Conservation (phyloP, 2,888 invertebrate species). For the Trissoscelio sp. region DNA sequence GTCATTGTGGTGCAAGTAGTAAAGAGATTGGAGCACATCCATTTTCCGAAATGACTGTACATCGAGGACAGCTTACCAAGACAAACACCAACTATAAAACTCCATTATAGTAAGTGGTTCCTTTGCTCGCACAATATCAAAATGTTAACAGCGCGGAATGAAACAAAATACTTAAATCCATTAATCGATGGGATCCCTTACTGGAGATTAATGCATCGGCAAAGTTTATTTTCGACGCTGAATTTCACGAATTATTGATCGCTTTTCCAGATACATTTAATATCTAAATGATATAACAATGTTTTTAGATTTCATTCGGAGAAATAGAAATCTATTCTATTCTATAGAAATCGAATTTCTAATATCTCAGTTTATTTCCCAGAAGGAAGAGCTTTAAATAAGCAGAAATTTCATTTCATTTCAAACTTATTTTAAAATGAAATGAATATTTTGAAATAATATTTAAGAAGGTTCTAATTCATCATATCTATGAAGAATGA, state of each 20-base stretch:
- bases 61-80: constrained; percentile 66
- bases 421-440: too few species aligned
- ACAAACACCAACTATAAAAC: constrained; percentile 64
- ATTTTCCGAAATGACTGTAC: constrained; percentile 68
- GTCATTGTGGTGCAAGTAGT: constrained; percentile 66
- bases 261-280: constrained; percentile 16
- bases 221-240: constrained; percentile 43
- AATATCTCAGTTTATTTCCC: too few species aligned
- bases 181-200: constrained; percentile 57
- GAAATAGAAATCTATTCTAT: too few species aligned
- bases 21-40: constrained; percentile 69
- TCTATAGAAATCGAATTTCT: too few species aligned
- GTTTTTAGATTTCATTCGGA: too few species aligned
- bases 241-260: constrained; percentile 53
- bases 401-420: too few species aligned
- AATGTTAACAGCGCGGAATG: constrained; percentile 54
- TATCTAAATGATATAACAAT: too few species aligned
- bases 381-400: too few species aligned
- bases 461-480: too few species aligned
- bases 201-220: constrained; percentile 48
- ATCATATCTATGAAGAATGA: too few species aligned
- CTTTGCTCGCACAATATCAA: constrained; percentile 53
- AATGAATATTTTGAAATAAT: too few species aligned
- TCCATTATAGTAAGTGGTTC: constrained; percentile 68
- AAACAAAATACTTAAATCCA: constrained; percentile 60